A percentile compares a stretch with the other conserved stretches of the same genome.
phyloP scores from a whole-genome alignment of 2,113 vertebrate species.

The Pogonocichla stellata region DNA sequence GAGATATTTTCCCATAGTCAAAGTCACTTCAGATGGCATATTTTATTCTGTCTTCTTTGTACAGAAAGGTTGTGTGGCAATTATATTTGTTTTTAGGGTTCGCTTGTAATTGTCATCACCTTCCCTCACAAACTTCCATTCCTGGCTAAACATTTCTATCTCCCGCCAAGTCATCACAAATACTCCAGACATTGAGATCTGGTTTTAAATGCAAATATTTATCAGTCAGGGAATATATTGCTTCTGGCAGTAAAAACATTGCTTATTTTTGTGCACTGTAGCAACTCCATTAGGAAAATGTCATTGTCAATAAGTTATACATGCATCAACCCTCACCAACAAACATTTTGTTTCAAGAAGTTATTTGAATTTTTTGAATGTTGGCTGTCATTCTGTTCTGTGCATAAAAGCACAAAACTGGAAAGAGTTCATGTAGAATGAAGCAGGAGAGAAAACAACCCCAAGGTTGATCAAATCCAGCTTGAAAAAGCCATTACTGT shows the following conservation, averaged over 20 bases:
- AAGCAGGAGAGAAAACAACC: neutral
- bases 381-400: neutral
- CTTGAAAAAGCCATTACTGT: neutral
- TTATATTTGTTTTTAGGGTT: neutral
- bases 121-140: neutral
- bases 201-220: neutral
- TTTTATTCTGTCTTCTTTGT: neutral
- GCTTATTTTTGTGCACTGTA: neutral
- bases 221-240: neutral
- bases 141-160: neutral
- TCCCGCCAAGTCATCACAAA: neutral
- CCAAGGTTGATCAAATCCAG: neutral
- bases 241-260: neutral
- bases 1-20: neutral
- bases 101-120: neutral
- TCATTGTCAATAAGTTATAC: neutral
- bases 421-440: neutral
- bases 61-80: neutral
- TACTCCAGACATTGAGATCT: neutral
- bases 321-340: neutral
- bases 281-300: neutral
- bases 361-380: neutral
- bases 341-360: neutral
- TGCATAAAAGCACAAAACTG: neutral
- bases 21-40: neutral